phyloP scores from a whole-genome alignment of 64 coral and sea anemone genomes.

The Montipora efflorescens region DNA sequence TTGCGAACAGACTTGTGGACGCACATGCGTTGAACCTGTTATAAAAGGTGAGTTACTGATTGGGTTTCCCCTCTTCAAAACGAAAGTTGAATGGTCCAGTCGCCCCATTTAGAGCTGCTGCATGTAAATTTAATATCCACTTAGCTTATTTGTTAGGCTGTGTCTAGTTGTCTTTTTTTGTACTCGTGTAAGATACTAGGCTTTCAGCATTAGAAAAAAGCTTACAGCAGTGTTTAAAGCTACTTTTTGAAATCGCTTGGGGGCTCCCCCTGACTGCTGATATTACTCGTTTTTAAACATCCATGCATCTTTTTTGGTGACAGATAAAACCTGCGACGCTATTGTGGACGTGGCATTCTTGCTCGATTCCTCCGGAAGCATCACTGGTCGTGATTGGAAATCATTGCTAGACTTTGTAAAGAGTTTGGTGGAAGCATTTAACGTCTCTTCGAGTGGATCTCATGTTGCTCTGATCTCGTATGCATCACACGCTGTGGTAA shows the following conservation, averaged over 20 bases:
- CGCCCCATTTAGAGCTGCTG: no score
- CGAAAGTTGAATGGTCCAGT: no score
- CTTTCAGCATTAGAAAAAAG: no score
- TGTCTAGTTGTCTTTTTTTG: background rate
- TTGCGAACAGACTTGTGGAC: conserved; percentile 45
- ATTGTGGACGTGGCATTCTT: conserved; percentile 76
- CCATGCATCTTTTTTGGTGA: background rate
- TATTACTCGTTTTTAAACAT: background rate
- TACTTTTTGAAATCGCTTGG: no score
- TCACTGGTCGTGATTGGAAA: conserved; percentile 72
- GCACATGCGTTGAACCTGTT: conserved; percentile 39
- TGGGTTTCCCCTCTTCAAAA: background rate
- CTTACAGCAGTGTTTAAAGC: no score
- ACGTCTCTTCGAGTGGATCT: conserved; percentile 73
- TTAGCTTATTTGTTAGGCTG: background rate
- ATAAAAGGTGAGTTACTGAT: conserved; percentile 2
- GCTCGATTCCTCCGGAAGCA: conserved; percentile 88
- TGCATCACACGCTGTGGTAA: conserved; percentile 51
- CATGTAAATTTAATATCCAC: no score
- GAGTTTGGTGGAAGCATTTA: conserved; percentile 42
- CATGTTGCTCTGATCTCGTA: conserved; percentile 76
- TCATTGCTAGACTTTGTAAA: conserved; percentile 54
- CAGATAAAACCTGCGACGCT: conserved; percentile 46
- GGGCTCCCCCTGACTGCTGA: no score
- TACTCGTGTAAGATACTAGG: no score